Evolutionary conservation across 2,797 vertebrate genomes (phyloP), one percentile per base, ranked within the genome.

Genomic region (Anableps anableps): DNA sequence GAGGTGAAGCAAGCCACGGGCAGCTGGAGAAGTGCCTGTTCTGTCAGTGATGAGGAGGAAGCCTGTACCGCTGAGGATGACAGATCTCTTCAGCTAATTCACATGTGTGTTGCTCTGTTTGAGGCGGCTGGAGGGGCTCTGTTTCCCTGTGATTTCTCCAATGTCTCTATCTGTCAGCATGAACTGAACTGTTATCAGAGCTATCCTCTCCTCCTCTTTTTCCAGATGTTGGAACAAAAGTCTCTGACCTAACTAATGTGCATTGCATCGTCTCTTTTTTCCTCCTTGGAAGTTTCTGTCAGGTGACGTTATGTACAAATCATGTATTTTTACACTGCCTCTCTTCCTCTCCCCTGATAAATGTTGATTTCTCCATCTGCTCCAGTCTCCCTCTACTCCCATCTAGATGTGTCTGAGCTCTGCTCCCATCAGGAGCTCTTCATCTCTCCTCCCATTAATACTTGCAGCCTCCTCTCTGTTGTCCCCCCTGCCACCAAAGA

Each of bases 21-120:
- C 75, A 71, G 90, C 88, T 92, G 88, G 90, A 94, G 92, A 91
- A 91, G 90, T 86, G 89, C 88, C 81, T 87, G 88, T 86, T 93
- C 88, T 93, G 92, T 93, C 92, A 93, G 89, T 83, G 91, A 88
- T 89, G 85, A 92, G 92, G 86, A 89, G 86, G 89, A 38, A 81
- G 90, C 91, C 88, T 88, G 89, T 71, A 79, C 85, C 38, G 86
- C 90, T 14, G 34, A 79, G 89, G 89, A 95, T 94, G 94, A 95
- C 92, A 93, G 89, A 91, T 92, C 93, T 88, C 90, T 83, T 88
- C 89, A 38, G 70, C 81, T 93, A 86, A 86, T 91, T 93, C 89
- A 89, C 74, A 48, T 84, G 80, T 85, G 77, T 86, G 88, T 86
- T 60, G 83, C 78, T 85, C 78, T 85, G 55, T 80, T 47, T 81